Base-by-base conservation (phyloP, 2,113 vertebrate species). In the Pollachius pollachius region DNA sequence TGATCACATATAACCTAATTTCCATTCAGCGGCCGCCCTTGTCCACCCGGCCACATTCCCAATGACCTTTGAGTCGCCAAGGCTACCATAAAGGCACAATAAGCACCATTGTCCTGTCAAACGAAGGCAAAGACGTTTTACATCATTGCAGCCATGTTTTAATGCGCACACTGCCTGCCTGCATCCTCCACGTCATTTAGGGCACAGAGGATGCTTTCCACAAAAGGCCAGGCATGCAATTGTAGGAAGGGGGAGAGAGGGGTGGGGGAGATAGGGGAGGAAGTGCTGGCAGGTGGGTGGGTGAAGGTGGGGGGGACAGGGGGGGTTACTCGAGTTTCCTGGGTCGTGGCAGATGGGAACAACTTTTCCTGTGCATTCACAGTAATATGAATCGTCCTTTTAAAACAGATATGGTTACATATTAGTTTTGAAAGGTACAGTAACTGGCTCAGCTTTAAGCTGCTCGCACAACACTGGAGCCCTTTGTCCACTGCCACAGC, bases 1-100 rank as follows among this genome's bases (percentile, higher is more conserved):
- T 96, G 96, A 97, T 98, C 96, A 94, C 96, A 96, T 97, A 95
- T 98, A 98, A 98, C 96, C 96, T 97, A 96, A 98, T 98, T 98
- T 98, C 95, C 95, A 94, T 96, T 96, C 95, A 92, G 94, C 91
- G 27, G 92, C 94, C 91, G 94, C 96, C 96, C 95, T 96, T 95
- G 95, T 96, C 94, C 92, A 90, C 89, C 90, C 89, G 87, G 95
- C 94, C 95, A 95, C 95, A 95, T 94, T 95, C 94, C 94, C 93
- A 92, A 94, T 97, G 97, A 99, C 97, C 96, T 98, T 98, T 96
- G 94, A 95, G 94, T 96, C 92, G 92, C 95, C 94, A 92, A 90
- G 81, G 93, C 92, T 89, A 95, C 93, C 92, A 94, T 94, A 95
- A 95, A 95, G 27, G 93, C 93, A 97, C 97, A 99, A 96, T 98